These are phyloP conservation scores for Prochilodus magdalenae DNA, from an alignment of 2,113 vertebrate species.

Conservation along the genomic window DNA sequence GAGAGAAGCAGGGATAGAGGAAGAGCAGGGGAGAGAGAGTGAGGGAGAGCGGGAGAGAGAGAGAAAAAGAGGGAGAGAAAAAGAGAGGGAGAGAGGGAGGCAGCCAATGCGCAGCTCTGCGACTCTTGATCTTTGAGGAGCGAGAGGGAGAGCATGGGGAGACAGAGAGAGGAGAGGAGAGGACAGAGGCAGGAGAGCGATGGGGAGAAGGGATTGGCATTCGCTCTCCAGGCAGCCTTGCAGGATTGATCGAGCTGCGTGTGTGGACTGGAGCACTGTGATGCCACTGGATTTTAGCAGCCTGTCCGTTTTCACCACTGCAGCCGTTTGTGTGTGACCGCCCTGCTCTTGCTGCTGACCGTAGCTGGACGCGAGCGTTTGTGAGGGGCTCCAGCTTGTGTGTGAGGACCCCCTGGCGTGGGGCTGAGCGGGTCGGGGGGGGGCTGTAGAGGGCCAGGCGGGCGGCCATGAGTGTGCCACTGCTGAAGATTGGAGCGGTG, in stretches of 20 bases:
- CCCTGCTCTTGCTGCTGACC: not conserved
- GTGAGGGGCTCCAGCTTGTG: not conserved
- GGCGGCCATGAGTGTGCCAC: conserved; percentile 83
- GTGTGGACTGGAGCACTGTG: conserved; percentile 28
- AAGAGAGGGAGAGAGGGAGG: conserved; percentile 50
- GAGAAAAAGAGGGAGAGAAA: not conserved
- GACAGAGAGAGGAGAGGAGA: conserved; percentile 39
- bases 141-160: conserved; percentile 55
- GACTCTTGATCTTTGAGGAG: too few relatives aligned
- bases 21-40: too few relatives aligned
- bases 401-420: conserved; percentile 23
- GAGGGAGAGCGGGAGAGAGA: too few relatives aligned
- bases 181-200: conserved; percentile 22
- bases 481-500: conserved; percentile 90
- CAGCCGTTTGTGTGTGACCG: conserved; percentile 47
- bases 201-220: conserved; percentile 61
- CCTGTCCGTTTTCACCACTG: conserved; percentile 48
- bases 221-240: conserved; percentile 71
- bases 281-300: conserved; percentile 73
- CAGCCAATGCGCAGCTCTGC: conserved; percentile 78
- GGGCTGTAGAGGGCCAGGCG: conserved; percentile 63
- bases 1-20: too few relatives aligned
- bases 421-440: conserved; percentile 57
- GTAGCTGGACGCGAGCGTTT: not conserved
- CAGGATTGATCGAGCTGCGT: conserved; percentile 39